Evolutionary conservation across 2,888 invertebrate genomes (phyloP).

Genomic region (Mythimna lalbum): DNA sequence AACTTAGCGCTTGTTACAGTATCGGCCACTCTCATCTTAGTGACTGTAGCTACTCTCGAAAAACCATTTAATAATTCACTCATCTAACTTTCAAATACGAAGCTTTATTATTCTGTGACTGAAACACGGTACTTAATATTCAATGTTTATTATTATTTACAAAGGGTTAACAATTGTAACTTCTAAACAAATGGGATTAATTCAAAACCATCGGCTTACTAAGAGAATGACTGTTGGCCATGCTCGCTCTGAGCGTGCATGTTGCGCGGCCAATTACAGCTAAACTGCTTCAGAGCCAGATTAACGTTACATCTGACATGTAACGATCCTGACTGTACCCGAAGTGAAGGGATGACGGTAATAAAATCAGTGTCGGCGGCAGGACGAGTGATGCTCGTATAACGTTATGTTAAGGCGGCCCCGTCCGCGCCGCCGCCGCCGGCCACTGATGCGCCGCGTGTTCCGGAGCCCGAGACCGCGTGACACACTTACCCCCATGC

Average conservation of each 20-base stretch:
- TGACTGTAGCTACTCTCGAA: neutral
- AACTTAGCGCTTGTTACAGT: neutral
- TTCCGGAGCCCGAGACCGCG: slow-evolving; percentile 7
- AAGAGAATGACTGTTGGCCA: neutral
- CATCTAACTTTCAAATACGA: slow-evolving; percentile 10
- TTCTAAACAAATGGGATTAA: neutral
- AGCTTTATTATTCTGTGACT: slow-evolving; percentile 7
- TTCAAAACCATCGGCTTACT: neutral
- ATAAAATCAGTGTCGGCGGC: slow-evolving; percentile 30
- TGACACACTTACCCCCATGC: slow-evolving; percentile 29
- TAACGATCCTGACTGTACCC: neutral
- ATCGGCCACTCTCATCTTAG: neutral
- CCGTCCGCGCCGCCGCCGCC: slow-evolving; percentile 4
- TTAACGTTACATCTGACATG: neutral
- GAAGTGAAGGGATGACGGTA: slow-evolving; percentile 9
- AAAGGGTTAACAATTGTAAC: neutral
- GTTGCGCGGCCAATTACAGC: neutral
- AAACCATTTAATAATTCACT: neutral
- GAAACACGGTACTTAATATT: slow-evolving; percentile 12
- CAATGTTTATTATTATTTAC: neutral
- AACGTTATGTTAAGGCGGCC: slow-evolving; percentile 13
- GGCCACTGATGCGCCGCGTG: neutral
- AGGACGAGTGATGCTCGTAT: slow-evolving; percentile 1
- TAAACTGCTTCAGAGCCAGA: neutral
- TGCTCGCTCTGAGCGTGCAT: neutral